Conservation (phyloP, 2,888 invertebrate genomes). For the Lithophane semibrunnea region DNA sequence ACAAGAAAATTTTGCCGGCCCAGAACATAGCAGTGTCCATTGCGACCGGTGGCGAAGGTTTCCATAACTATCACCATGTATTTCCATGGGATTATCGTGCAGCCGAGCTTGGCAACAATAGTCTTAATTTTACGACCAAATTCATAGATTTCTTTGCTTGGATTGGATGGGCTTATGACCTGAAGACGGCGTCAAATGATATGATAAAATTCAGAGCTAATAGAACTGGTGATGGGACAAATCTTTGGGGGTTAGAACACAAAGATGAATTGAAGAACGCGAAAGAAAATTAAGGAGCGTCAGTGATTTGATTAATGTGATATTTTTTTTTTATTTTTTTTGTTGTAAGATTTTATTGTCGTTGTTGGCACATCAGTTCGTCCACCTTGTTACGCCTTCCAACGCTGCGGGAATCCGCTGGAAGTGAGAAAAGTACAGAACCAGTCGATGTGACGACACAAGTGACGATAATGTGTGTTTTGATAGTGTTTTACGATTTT, state of each 20-base stretch:
- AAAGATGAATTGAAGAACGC: constrained; percentile 44
- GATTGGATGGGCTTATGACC: constrained; percentile 79
- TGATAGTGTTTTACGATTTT: too few relatives aligned
- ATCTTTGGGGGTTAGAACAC: constrained; percentile 68
- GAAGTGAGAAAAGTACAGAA: background rate
- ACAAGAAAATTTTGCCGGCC: constrained; percentile 75
- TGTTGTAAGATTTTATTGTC: background rate
- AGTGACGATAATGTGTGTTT: too few relatives aligned
- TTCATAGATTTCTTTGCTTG: constrained; percentile 78
- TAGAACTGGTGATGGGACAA: constrained; percentile 76
- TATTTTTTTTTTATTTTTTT: constrained; percentile 22
- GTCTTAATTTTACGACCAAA: constrained; percentile 72
- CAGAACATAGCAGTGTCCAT: constrained; percentile 70
- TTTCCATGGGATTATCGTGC: constrained; percentile 81
- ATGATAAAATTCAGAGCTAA: constrained; percentile 65
- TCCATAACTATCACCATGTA: constrained; percentile 79
- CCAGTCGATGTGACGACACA: too few relatives aligned
- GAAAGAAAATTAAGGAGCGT: constrained; percentile 9
- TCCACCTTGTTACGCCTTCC: background rate
- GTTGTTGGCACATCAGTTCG: background rate
- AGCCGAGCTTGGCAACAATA: constrained; percentile 77
- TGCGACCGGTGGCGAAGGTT: constrained; percentile 76
- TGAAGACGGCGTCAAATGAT: constrained; percentile 71
- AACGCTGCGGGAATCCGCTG: background rate
- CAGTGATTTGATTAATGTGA: constrained; percentile 10